Percentiles rank a stretch among this genome's conserved stretches.
Conservation (phyloP, 1,140 invertebrate species). For the Drusus annulatus region DNA sequence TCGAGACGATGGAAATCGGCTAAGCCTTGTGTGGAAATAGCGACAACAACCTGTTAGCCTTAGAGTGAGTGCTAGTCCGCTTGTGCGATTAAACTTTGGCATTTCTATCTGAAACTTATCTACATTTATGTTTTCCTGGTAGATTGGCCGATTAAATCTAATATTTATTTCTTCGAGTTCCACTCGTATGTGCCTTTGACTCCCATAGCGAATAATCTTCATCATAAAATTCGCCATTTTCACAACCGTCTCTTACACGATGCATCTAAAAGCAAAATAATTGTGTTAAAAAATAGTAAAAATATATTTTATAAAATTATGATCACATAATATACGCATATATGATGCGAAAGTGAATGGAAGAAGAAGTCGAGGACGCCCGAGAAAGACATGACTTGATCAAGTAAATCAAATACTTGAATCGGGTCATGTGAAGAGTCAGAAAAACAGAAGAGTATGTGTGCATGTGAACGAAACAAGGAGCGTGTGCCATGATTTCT, state of each 20-base stretch:
- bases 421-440: no score
- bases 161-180: neutral
- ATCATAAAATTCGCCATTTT: neutral
- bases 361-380: no score
- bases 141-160: neutral
- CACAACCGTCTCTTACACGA: slow-evolving; percentile 14
- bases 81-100: slow-evolving; percentile 16
- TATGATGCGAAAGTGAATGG: no score
- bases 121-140: neutral
- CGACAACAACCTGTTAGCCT: slow-evolving; percentile 27
- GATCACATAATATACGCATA: no score
- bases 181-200: neutral
- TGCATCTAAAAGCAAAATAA: neutral
- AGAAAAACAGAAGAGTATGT: no score
- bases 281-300: neutral
- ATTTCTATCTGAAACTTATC: neutral
- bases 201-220: neutral
- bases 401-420: no score
- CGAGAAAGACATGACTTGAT: no score
- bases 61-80: neutral
- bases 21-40: no score
- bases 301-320: no score
- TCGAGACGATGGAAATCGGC: neutral
- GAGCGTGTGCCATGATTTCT: no score
- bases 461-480: no score